Evolutionary conservation across 2,888 invertebrate species (phyloP), one percentile per base, ranked within the genome.

Genomic region (Brenthis ino): DNA sequence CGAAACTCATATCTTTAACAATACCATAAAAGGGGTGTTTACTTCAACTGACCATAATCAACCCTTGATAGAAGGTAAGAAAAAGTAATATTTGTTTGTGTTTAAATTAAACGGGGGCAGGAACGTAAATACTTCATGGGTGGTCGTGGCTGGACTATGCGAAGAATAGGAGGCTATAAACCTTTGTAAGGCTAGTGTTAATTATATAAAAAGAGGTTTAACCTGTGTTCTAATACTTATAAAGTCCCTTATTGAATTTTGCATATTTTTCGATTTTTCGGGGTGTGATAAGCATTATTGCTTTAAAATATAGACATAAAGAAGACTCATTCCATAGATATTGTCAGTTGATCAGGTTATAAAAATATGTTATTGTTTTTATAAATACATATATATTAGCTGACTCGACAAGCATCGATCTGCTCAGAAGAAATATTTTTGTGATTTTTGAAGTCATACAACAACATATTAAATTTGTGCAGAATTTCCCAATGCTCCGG

Each of bases 81-180:
- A 80, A 79, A 79, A 71, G 77, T 82, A 80, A 81, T 85, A 82
- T 84, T 86, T 89, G 88, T 91, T 91, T 88, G 85, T 80, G 75
- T 81, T 83, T 82, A 80, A 89, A 91, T 91, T 91, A 92, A 90
- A 89, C 82, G 79, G 82, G 82, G 81, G 85, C 85, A 78, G 77
- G 11, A 72, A 79, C 76, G 61, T 51, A 84, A 89, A 91, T 81
- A 87, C 68, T 68, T 60, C 77, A 85, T 91, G 92, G 89, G 92
- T 91, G 92, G 90, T 81, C 87, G 50, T 54, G 16, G 51, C 58
- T 72, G 58, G 47, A 16, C 64, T 57, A 57, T 68, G 56, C 65
- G 65, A 60, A 61, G 65, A 60, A 64, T 47, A 48, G 63, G 54
- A 66, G 12, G 58, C 54, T 66, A 54, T 58, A 53, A 63, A 20